phyloP scores from a whole-genome alignment of 2,797 vertebrate genomes.

The Taenioides sp. region DNA sequence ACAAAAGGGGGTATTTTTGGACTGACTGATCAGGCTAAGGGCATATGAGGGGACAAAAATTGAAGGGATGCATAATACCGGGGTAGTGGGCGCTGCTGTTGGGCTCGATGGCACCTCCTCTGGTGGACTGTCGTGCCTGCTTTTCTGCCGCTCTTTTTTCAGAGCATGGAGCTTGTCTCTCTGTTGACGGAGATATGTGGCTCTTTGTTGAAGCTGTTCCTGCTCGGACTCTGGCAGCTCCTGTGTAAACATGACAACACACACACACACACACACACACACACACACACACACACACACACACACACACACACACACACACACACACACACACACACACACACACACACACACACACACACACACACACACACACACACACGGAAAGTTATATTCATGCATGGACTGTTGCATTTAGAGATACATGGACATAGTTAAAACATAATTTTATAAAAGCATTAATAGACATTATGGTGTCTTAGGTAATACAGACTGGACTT shows the following conservation, averaged over 20 bases:
- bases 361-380: background rate
- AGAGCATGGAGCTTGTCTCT: slow-evolving; percentile 89
- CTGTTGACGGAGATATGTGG: slow-evolving; percentile 91
- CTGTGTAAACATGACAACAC: slow-evolving; percentile 59
- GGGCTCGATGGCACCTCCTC: slow-evolving; percentile 45
- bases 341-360: background rate
- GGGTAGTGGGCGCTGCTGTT: slow-evolving; percentile 34
- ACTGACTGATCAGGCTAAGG: background rate
- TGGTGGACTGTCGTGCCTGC: slow-evolving; percentile 47
- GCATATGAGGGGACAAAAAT: background rate
- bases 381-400: background rate
- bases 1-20: background rate
- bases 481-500: slow-evolving; percentile 58
- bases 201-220: slow-evolving; percentile 89
- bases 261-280: background rate
- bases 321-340: background rate
- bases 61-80: slow-evolving; percentile 42
- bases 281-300: background rate
- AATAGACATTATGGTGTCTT: background rate
- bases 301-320: background rate
- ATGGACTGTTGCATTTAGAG: background rate
- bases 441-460: background rate
- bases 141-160: slow-evolving; percentile 82
- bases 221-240: slow-evolving; percentile 83
- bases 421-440: background rate